A percentile compares a stretch with the other conserved stretches of the same genome.
Evolutionary conservation across 2,113 vertebrate species (phyloP).

Genomic region (Thalassoma bifasciatum): DNA sequence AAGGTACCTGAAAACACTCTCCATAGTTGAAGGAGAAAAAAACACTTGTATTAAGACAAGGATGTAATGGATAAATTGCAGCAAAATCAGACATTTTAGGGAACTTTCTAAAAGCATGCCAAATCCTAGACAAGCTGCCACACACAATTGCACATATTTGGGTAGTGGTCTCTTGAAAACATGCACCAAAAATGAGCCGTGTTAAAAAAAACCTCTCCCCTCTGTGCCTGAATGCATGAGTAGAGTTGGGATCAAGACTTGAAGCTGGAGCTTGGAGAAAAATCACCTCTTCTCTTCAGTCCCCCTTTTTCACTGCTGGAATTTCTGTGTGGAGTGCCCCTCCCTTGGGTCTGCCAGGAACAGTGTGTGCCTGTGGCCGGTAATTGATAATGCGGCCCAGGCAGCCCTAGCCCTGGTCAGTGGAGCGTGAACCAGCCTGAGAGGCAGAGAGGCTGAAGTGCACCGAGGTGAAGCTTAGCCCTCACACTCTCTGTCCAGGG

Average conservation of each 20-base stretch:
- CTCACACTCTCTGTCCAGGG: conserved; percentile 59
- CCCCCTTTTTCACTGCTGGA: conserved; percentile 55
- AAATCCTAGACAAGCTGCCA: too few species aligned
- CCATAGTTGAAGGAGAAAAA: too few species aligned
- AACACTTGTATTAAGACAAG: too few species aligned
- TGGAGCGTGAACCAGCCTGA: conserved; percentile 77
- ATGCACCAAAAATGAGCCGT: neutral
- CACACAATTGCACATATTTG: neutral
- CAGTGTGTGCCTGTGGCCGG: conserved; percentile 75
- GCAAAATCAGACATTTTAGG: too few species aligned
- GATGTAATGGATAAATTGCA: too few species aligned
- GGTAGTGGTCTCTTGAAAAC: neutral
- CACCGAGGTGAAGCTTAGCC: conserved; percentile 70
- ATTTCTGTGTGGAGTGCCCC: conserved; percentile 65
- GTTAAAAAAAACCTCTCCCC: neutral
- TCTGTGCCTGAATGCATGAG: conserved; percentile 7
- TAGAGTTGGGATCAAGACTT: conserved; percentile 12
- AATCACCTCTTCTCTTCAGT: conserved; percentile 32
- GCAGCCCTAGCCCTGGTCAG: conserved; percentile 72
- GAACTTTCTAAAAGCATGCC: too few species aligned
- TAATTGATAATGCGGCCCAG: conserved; percentile 82
- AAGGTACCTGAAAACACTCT: too few species aligned
- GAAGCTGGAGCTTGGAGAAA: conserved; percentile 21
- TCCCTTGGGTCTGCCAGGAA: conserved; percentile 74
- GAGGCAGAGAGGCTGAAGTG: conserved; percentile 75